Evolutionary conservation across 2,888 invertebrate genomes (phyloP), one percentile per base, ranked within the genome.

Genomic region (Drosophila picticornis): DNA sequence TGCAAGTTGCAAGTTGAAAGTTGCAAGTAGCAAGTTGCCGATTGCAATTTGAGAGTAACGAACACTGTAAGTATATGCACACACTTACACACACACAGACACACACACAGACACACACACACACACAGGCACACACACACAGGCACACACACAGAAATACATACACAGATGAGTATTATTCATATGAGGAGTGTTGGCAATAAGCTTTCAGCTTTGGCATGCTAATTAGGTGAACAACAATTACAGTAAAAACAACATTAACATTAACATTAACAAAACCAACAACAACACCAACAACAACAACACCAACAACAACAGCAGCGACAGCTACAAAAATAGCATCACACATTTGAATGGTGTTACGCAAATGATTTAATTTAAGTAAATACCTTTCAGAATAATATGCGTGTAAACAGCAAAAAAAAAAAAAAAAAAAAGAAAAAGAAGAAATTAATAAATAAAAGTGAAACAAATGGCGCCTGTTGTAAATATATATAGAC

Each of bases 31-130:
- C 46, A 19, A 27, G 22, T 29, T 52, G 38, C 40, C 19, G n/a
- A 40, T n/a, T 40, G n/a, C n/a, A 40, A 40, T n/a, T 40, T n/a
- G 40, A 25, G 25, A 25, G 46, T 25, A 9, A 4, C 40, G 22
- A 50, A 80, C 76, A 79, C 74, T 84, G 82, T 84, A 84, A 84
- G 70, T 75, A 81, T 50, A 65, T 70, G 72, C 72, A 71, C 76
- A 71, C 52, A 55, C 51, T 55, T 25, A 57, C 29, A 80, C 48
- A 57, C 48, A 22, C 31, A 27, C 27, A 62, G 5, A 56, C 9
- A 38, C 38, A 36, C 34, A 27, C 36, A 27, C 31, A 11, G 3
- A 55, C 55, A 56, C 16, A 36, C 34, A 59, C n/a, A 80, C 46
- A 56, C 22, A 22, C 27, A 27, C 9, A 56, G 50, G 40, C 13